Evolutionary conservation across 2,113 vertebrate genomes (phyloP).

Genomic region (Sinocyclocheilus maitianheensis): DNA sequence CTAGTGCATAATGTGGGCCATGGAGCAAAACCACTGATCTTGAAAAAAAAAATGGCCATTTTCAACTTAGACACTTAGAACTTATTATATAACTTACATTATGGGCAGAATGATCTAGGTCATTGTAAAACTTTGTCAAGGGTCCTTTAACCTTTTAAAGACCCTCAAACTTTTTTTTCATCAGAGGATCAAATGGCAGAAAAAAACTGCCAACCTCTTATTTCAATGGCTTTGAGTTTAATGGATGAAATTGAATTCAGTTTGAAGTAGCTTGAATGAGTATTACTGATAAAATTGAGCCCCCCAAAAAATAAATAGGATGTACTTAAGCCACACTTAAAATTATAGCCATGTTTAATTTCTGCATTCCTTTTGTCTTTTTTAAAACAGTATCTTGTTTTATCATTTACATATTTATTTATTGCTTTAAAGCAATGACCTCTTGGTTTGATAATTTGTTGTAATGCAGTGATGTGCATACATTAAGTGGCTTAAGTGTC

Average conservation of each 20-base stretch:
- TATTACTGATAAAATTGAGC: not conserved
- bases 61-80: not conserved
- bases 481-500: not conserved
- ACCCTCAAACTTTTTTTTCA: not conserved
- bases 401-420: not conserved
- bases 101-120: not conserved
- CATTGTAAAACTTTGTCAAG: not conserved
- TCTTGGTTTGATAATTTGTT: not conserved
- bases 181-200: not conserved
- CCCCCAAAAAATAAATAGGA: not conserved
- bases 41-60: not conserved
- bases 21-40: not conserved
- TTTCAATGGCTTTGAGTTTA: conserved; percentile 14
- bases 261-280: not conserved
- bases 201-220: not conserved
- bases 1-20: too few relatives aligned
- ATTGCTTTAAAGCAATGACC: not conserved
- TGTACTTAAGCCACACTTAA: not conserved
- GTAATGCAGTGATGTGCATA: not conserved
- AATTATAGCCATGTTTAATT: not conserved
- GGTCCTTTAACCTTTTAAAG: not conserved
- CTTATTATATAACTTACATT: not conserved
- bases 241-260: not conserved
- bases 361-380: not conserved
- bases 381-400: not conserved